Evolutionary conservation across 2,888 invertebrate species (phyloP).

Genomic region (Eurytoma adleriae): DNA sequence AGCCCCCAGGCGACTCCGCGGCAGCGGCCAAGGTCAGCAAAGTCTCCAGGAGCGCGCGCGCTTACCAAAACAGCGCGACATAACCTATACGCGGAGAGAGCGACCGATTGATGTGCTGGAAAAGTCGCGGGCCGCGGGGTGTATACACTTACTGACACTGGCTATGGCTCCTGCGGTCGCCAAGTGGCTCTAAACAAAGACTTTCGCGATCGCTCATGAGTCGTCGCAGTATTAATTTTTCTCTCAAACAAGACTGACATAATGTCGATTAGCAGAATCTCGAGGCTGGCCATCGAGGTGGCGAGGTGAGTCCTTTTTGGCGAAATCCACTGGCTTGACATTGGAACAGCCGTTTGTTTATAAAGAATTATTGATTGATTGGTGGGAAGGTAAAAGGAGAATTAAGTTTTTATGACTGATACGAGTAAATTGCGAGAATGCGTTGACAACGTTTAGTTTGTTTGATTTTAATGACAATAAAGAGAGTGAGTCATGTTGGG

Average conservation of each 20-base stretch:
- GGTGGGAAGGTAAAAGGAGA: not conserved
- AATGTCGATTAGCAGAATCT: constrained; percentile 56
- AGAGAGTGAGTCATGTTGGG: constrained; percentile 36
- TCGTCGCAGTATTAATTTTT: not conserved
- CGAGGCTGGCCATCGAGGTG: constrained; percentile 53
- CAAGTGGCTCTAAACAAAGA: constrained; percentile 31
- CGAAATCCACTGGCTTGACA: not conserved
- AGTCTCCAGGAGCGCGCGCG: constrained; percentile 13
- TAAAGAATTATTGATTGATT: not conserved
- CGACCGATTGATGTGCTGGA: not conserved
- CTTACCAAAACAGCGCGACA: constrained; percentile 41
- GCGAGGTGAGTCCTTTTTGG: constrained; percentile 48
- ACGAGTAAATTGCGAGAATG: not conserved
- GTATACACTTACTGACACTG: not conserved
- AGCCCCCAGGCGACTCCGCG: no score
- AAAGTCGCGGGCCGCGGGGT: constrained; percentile 3
- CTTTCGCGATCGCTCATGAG: not conserved
- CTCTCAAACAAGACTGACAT: constrained; percentile 21
- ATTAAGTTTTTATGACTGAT: not conserved
- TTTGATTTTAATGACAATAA: not conserved
- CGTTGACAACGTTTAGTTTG: constrained; percentile 5
- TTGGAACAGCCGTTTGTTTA: constrained; percentile 1
- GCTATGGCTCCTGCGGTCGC: constrained; percentile 39
- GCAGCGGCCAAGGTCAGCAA: constrained; percentile 27
- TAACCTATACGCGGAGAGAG: constrained; percentile 37